Evolutionary conservation across 2,797 vertebrate species (phyloP).

Genomic region (Petrocephalus sullivani): DNA sequence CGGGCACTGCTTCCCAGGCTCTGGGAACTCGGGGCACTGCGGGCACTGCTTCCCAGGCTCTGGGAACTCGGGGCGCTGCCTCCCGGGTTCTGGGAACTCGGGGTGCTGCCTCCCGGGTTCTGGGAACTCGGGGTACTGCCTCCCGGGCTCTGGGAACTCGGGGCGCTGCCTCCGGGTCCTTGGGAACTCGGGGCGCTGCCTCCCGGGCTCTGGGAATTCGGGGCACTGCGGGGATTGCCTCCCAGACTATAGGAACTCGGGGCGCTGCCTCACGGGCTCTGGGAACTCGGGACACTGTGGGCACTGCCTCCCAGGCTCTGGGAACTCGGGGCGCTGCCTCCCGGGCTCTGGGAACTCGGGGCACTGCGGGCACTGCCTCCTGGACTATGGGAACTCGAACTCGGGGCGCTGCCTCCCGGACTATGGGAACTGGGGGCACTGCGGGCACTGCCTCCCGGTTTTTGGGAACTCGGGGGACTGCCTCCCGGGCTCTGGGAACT

Average conservation of each 20-base stretch:
- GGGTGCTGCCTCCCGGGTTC: neutral
- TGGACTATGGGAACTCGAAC: neutral
- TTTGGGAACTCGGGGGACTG: conserved; percentile 1
- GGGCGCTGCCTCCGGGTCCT: neutral
- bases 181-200: neutral
- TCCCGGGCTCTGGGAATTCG: neutral
- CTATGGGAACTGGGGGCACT: neutral
- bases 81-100: neutral
- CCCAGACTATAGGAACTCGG: neutral
- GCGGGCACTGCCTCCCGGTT: neutral
- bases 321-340: neutral
- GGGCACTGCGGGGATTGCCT: neutral
- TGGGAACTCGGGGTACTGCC: neutral
- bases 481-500: neutral
- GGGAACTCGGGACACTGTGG: neutral
- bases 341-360: neutral
- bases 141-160: neutral
- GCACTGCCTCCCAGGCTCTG: neutral
- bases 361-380: neutral
- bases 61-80: neutral
- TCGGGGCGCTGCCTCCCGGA: neutral
- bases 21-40: neutral
- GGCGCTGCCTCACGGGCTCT: neutral
- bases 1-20: neutral
- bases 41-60: too few species aligned